A percentile compares a stretch with the other conserved stretches of the same genome.
Conservation (phyloP, 2,113 vertebrate genomes). For the Bothrops jararaca region DNA sequence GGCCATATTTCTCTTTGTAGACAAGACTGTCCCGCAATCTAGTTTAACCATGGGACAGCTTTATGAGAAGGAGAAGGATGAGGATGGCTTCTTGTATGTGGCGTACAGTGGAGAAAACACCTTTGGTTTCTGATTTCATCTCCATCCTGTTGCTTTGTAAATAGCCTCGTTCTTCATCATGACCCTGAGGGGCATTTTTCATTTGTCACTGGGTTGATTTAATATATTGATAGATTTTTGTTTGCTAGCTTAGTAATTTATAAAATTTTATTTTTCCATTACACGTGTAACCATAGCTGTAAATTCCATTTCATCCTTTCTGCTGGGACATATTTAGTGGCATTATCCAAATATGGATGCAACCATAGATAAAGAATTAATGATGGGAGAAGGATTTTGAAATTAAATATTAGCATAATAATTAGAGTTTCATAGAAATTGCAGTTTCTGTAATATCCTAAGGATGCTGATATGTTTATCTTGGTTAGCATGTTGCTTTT, state of each 20-base stretch:
- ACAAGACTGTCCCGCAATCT: no score
- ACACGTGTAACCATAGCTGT: conserved; percentile 67
- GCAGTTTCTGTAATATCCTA: conserved; percentile 65
- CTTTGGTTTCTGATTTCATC: conserved; percentile 79
- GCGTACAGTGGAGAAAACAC: conserved; percentile 98
- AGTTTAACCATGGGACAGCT: conserved; percentile 98
- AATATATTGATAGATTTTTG: conserved; percentile 73
- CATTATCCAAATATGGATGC: conserved; percentile 68
- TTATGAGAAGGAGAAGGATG: conserved; percentile 96
- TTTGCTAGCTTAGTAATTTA: conserved; percentile 77
- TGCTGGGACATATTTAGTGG: conserved; percentile 60
- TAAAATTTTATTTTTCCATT: conserved; percentile 59
- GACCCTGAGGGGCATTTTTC: conserved; percentile 62
- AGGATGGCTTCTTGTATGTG: conserved; percentile 96
- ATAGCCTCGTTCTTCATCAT: conserved; percentile 70
- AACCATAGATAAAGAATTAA: conserved; percentile 74
- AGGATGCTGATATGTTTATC: conserved; percentile 66
- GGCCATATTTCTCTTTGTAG: no score
- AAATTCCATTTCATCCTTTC: conserved; percentile 60
- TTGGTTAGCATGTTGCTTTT: conserved; percentile 68
- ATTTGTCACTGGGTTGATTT: conserved; percentile 78
- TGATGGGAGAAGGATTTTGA: conserved; percentile 52
- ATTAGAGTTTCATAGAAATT: conserved; percentile 59
- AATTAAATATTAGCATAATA: conserved; percentile 65
- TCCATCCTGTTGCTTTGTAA: conserved; percentile 71